Percentiles rank a stretch among this genome's conserved stretches.
Conservation (phyloP, 30 jellyfish, hydroid and myxozoan genomes). For the Aurelia coerulea region DNA sequence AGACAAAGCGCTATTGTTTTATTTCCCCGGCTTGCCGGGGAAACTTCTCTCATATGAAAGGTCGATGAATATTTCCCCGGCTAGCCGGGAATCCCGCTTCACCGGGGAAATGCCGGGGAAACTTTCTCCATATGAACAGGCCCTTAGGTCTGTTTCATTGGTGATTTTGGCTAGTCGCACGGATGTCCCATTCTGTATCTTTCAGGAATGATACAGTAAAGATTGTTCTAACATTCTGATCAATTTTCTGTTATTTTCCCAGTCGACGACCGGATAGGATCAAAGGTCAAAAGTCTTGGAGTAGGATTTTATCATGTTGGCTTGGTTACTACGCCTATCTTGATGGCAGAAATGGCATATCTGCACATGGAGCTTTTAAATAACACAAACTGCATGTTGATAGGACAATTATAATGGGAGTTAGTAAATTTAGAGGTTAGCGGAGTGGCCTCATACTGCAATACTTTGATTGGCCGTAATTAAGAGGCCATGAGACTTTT, state of each 20-base stretch:
- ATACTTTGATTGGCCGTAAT: slow-evolving; percentile 27
- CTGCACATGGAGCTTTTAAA: not conserved
- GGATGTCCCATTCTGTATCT: slow-evolving; percentile 1
- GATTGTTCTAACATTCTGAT: slow-evolving; percentile 4
- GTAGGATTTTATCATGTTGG: not conserved
- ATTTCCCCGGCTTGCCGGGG: too few species aligned
- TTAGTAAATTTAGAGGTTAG: not conserved
- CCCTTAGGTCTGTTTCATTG: too few species aligned
- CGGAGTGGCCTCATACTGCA: slow-evolving; percentile 6
- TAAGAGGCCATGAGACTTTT: not conserved
- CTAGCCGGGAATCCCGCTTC: too few species aligned
- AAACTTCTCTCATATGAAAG: too few species aligned
- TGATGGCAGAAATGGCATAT: slow-evolving; percentile 13
- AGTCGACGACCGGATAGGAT: slow-evolving; percentile 4
- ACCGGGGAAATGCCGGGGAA: too few species aligned
- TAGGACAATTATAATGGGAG: not conserved
- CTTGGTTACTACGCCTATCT: not conserved
- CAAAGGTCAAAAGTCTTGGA: slow-evolving; percentile 6
- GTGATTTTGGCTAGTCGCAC: too few species aligned
- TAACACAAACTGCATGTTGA: not conserved
- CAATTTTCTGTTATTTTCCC: not conserved
- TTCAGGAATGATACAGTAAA: not conserved
- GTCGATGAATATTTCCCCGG: too few species aligned
- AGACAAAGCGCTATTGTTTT: too few species aligned
- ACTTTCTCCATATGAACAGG: too few species aligned